Conservation (phyloP, 2,797 vertebrate species). For the Hafferia zeledoni region DNA sequence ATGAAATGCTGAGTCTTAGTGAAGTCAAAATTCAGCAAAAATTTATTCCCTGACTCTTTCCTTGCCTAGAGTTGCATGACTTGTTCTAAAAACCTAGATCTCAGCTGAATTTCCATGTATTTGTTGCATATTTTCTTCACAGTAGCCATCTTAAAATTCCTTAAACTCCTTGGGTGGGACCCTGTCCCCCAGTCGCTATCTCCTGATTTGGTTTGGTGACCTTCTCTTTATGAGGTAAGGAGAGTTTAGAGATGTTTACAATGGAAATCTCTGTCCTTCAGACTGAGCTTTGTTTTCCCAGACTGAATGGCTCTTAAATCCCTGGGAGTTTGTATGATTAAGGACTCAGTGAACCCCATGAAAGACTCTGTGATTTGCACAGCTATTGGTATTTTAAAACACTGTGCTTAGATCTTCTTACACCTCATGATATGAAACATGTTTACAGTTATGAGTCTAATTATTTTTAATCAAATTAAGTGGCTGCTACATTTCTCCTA, state of each 20-base stretch:
- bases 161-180: neutral
- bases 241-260: neutral
- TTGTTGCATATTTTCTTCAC: neutral
- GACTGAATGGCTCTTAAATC: slow-evolving; percentile 8
- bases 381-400: slow-evolving; percentile 7
- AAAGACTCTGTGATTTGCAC: neutral
- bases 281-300: slow-evolving; percentile 23
- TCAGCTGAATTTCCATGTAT: neutral
- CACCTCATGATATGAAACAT: neutral
- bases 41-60: neutral
- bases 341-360: neutral
- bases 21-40: neutral
- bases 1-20: neutral
- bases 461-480: slow-evolving; percentile 38
- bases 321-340: neutral
- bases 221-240: neutral
- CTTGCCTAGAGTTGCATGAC: neutral
- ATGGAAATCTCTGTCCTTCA: neutral
- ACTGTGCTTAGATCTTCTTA: slow-evolving; percentile 15
- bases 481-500: neutral
- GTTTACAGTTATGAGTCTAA: neutral
- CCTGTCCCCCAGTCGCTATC: neutral
- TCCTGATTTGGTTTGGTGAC: neutral
- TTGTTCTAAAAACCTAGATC: neutral
- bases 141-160: neutral